Evolutionary conservation across 1,140 invertebrate genomes (phyloP), one percentile per base, ranked within the genome.

Genomic region (Cardiocondyla obscurior): DNA sequence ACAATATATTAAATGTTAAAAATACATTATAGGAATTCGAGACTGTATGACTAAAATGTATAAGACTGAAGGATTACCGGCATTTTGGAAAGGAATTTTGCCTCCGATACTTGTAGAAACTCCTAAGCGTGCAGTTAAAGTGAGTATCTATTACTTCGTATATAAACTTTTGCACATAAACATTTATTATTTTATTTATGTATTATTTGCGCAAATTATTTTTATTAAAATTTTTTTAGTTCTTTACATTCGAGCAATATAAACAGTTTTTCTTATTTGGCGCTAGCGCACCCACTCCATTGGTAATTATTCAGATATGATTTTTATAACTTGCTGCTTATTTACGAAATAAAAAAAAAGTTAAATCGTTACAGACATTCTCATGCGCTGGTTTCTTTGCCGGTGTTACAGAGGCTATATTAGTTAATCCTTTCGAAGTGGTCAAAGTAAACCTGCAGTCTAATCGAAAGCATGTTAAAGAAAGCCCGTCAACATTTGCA

Each of bases 351-450:
- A 51, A 62, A 33, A 28, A 65, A 65, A 39, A 58, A 65, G 22
- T 57, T 30, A 10, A 12, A 60, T 81, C 19, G 12, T 91, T 95
- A 85, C 92, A 98, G 97, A 97, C 97, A 67, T 97, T 97, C 94
- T 96, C 97, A 12, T 92, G 98, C 85, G 97, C 98, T 87, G 98
- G 98, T 69, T 93, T 98, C 3, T 96, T 96, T 58, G 97, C 98
- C 51, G 98, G 98, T 67, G 94, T 98, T 1, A 97, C 98, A 39
- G 98, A 99, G 94, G 98, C 96, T 16, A 95, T 99, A 82, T 94
- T 99, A 62, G 97, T 99, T 0, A 99, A 98, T 94, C 98, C 98
- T 0, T 99, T 99, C 94, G 98, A 99, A 95, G 97, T 98, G 46
- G 97, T 99, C 1, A 99, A 99, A 95, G 97, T 99, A 2, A 96